Conservation (phyloP, 1,140 invertebrate genomes). For the Neelides sp. region DNA sequence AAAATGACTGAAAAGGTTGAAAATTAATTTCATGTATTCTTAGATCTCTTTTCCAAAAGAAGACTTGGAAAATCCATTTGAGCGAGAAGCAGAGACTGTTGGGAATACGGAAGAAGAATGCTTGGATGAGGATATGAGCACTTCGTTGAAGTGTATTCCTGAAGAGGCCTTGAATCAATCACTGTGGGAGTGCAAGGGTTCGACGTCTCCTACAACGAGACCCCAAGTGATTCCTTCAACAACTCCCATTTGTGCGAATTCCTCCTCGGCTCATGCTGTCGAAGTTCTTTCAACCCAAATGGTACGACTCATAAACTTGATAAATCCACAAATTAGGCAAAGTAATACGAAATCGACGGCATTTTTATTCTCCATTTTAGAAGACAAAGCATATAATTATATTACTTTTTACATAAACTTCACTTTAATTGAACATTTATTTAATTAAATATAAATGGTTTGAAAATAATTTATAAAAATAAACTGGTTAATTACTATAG, state of each 20-base stretch:
- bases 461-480: no score
- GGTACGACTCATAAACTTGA: no score
- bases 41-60: conserved; percentile 30
- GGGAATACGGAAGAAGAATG: conserved; percentile 2
- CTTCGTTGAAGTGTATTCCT: conserved; percentile 25
- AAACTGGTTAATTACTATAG: no score
- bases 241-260: not conserved
- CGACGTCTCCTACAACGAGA: not conserved
- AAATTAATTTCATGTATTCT: not conserved
- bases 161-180: conserved; percentile 14
- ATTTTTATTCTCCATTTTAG: no score
- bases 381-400: no score
- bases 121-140: conserved; percentile 25
- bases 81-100: conserved; percentile 8
- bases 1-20: conserved; percentile 1
- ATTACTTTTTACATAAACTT: no score
- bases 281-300: conserved; percentile 28
- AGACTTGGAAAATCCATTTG: conserved; percentile 16
- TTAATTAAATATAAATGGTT: no score
- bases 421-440: no score
- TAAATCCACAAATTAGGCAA: no score
- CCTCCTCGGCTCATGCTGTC: conserved; percentile 16
- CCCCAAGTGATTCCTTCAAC: not conserved
- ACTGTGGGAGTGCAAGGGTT: conserved; percentile 12
- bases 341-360: no score